Percentiles rank a stretch among this genome's conserved stretches.
phyloP scores from a whole-genome alignment of 2,113 vertebrate species.

The Chamaetylas fuelleborni region DNA sequence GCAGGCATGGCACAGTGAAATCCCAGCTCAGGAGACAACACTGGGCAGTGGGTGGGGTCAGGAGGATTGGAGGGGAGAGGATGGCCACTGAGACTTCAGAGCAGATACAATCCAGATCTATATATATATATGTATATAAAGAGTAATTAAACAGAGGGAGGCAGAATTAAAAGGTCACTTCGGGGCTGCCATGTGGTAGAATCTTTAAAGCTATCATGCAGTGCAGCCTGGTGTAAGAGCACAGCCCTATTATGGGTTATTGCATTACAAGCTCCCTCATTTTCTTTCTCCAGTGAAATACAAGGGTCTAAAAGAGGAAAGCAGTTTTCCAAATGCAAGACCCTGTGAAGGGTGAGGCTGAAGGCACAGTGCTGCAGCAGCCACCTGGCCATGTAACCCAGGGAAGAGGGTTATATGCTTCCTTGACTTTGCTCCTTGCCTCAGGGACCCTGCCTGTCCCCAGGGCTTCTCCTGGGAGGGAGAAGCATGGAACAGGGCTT shows the following conservation, averaged over 20 bases:
- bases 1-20: accelerated
- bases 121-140: not conserved
- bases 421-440: not conserved
- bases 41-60: accelerated
- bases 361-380: not conserved
- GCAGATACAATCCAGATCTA: not conserved
- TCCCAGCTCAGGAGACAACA: accelerated
- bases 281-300: not conserved
- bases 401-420: not conserved
- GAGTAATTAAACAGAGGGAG: slow-evolving; percentile 40
- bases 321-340: not conserved
- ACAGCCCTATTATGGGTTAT: not conserved
- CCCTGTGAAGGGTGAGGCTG: not conserved
- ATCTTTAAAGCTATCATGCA: not conserved
- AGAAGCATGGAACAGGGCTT: not conserved
- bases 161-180: slow-evolving; percentile 50
- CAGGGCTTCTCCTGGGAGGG: not conserved
- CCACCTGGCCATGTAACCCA: accelerated
- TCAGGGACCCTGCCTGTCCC: not conserved
- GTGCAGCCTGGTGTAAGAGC: not conserved
- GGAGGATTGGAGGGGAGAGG: not conserved
- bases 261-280: not conserved
- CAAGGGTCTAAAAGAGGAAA: not conserved
- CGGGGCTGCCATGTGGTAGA: not conserved
- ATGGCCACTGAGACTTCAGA: not conserved